Conservation (phyloP, 2,888 invertebrate genomes). For the Chloroclysta siterata region DNA sequence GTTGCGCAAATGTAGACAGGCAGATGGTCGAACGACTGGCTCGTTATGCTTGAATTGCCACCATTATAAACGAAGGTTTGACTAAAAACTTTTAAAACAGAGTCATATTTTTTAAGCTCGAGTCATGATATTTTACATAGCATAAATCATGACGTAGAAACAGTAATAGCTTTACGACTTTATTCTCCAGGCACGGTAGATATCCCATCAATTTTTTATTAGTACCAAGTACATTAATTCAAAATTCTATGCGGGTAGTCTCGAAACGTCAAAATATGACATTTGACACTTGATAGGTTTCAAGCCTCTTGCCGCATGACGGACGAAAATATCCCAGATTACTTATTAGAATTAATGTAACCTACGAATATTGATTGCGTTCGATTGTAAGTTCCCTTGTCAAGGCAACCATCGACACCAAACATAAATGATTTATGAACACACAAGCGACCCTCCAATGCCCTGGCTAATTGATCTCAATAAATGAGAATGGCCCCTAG, state of each 20-base stretch:
- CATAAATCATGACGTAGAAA: neutral
- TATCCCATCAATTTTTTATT: too few species aligned
- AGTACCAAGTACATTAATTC: too few species aligned
- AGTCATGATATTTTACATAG: neutral
- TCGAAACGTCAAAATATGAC: too few species aligned
- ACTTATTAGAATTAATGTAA: neutral
- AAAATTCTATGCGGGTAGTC: too few species aligned
- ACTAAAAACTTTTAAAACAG: constrained; percentile 41
- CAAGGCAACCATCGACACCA: constrained; percentile 34
- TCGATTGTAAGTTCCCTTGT: constrained; percentile 10
- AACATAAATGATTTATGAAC: constrained; percentile 45
- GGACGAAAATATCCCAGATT: too few species aligned
- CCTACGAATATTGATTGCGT: neutral
- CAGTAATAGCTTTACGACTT: too few species aligned
- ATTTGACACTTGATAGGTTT: too few species aligned
- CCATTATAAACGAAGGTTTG: constrained; percentile 44
- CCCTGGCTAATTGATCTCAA: constrained; percentile 71
- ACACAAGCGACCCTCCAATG: constrained; percentile 39
- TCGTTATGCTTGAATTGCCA: constrained; percentile 49
- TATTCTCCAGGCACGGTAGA: too few species aligned
- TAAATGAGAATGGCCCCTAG: constrained; percentile 70
- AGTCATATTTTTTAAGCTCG: constrained; percentile 4
- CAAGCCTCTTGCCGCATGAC: too few species aligned
- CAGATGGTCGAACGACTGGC: constrained; percentile 50
- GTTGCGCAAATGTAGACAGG: constrained; percentile 53